Evolutionary conservation across 1,140 invertebrate species (phyloP).

Genomic region (Micrasema longulum): DNA sequence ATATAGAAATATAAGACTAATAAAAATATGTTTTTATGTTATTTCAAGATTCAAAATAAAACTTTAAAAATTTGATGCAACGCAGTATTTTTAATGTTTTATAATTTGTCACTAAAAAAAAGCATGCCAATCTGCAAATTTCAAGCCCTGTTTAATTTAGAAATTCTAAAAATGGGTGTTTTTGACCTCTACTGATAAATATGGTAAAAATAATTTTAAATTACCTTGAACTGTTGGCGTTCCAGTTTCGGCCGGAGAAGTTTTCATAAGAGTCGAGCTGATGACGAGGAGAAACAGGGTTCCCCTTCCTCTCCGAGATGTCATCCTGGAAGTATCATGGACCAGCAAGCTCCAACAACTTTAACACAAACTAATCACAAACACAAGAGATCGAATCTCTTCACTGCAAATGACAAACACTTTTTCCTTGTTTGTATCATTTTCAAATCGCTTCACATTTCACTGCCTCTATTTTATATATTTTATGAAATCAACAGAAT

Average conservation of each 20-base stretch:
- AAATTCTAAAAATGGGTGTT: too few relatives aligned
- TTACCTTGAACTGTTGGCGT: constrained; percentile 30
- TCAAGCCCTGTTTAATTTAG: too few relatives aligned
- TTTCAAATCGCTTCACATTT: constrained; percentile 4
- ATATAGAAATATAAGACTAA: too few relatives aligned
- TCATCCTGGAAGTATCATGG: constrained; percentile 4
- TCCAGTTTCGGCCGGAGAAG: background rate
- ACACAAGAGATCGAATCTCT: background rate
- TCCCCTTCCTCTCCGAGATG: background rate
- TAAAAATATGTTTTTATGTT: too few relatives aligned
- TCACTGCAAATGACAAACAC: background rate
- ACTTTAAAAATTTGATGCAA: too few relatives aligned
- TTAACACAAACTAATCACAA: background rate
- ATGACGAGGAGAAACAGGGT: constrained; percentile 4
- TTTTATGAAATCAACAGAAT: too few relatives aligned
- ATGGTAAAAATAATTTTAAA: background rate
- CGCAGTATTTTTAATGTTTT: too few relatives aligned
- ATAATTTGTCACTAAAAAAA: too few relatives aligned
- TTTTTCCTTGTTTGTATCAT: background rate
- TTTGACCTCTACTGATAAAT: too few relatives aligned
- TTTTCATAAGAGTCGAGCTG: constrained; percentile 10
- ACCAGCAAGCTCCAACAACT: background rate
- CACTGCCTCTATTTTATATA: too few relatives aligned
- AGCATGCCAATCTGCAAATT: too few relatives aligned
- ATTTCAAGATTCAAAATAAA: too few relatives aligned